phyloP scores from a whole-genome alignment of 2,797 vertebrate species.

The Tympanoctomys barrerae region DNA sequence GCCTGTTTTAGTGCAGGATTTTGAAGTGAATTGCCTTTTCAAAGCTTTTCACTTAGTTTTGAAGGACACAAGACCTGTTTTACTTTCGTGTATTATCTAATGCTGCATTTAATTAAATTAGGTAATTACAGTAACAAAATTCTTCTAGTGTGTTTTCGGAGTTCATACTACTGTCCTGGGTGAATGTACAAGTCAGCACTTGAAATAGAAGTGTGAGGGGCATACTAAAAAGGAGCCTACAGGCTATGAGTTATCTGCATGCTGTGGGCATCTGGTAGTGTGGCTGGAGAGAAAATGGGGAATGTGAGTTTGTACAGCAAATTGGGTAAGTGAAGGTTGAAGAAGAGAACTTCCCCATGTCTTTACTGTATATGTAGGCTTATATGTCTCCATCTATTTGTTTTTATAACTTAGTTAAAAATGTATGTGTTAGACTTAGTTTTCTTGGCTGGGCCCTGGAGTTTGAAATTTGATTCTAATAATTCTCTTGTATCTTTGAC shows the following conservation, averaged over 20 bases:
- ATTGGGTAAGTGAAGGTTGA: not conserved
- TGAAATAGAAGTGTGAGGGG: constrained; percentile 12
- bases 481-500: not conserved
- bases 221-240: not conserved
- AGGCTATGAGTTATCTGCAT: not conserved
- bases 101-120: constrained; percentile 13
- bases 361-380: not conserved
- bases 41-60: constrained; percentile 19
- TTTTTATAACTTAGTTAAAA: not conserved
- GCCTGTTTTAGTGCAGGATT: not conserved
- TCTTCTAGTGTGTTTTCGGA: not conserved
- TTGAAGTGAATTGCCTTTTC: constrained; percentile 13
- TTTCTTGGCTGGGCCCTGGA: not conserved
- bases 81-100: constrained; percentile 25
- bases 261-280: not conserved
- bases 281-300: not conserved
- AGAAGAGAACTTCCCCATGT: not conserved
- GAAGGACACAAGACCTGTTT: constrained; percentile 15
- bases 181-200: not conserved
- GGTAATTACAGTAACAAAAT: constrained; percentile 8
- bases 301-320: not conserved
- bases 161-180: constrained; percentile 16
- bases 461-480: constrained; percentile 41
- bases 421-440: not conserved
- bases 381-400: constrained; percentile 23